Base-by-base conservation (phyloP, 2,113 vertebrate genomes). In the Donacobius atricapilla region DNA sequence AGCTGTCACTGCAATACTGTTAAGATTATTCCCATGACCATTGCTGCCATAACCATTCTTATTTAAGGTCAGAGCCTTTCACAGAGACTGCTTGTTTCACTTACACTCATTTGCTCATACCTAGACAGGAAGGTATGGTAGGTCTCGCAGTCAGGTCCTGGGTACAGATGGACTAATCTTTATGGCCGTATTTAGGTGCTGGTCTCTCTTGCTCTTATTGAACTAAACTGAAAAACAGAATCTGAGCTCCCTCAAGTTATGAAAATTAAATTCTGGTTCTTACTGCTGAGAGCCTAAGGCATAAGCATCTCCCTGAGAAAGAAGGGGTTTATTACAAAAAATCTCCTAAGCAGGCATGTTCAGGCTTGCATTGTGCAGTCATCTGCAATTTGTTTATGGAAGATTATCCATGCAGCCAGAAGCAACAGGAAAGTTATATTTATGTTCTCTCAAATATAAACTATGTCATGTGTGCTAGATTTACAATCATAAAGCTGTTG, bases 351-450 rank as follows among this genome's bases (percentile, higher is more conserved):
- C 28, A 91, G 53, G 25, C 61, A 60, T 3, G 7, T 60, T 80
- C 35, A 75, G 60, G 56, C 83, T 95, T 77, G 28, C 56, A 66
- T 83, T 94, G 84, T 77, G 92, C 86, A 83, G 76, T 86, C 83
- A 86, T 94, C 66, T 5, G 1, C 66, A 76, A 2, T 95, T 94
- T 95, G 64, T 88, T 95, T 88, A 80, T 77, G 76, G 83, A 86
- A 95, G n/a, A 65, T 94, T 94, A 92, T 83, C 75, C 40, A 21
- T 91, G 47, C 54, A 87, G 72, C 81, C 71, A 93, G 84, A 81
- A 96, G 89, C 48, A 90, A 90, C 22, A 73, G 27, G 85, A 79
- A 83, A 64, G 25, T 87, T 85, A 7, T 63, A 63, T 88, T 95
- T 93, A 60, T 90, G 48, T 87, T 83, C 54, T 73, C 15, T 77